Conservation (phyloP, 2,797 vertebrate genomes). For the Cossypha niveicapilla region DNA sequence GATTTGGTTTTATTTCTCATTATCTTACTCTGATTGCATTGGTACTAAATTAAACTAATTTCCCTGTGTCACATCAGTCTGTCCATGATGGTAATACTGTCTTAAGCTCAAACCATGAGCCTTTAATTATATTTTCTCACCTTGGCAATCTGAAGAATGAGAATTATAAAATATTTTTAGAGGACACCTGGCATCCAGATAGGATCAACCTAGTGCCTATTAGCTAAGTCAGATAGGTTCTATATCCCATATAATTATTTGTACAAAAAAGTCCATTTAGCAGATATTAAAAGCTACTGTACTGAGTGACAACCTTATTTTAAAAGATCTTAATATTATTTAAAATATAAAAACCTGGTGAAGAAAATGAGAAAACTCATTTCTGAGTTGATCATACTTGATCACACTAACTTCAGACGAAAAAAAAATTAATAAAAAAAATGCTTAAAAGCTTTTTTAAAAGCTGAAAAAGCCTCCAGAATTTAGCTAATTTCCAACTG, state of each 20-base stretch:
- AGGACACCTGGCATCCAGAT: neutral
- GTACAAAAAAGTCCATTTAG: neutral
- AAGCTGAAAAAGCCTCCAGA: neutral
- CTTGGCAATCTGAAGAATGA: neutral
- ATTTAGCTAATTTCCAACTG: neutral
- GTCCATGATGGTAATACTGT: neutral
- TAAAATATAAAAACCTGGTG: neutral
- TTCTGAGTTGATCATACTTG: neutral
- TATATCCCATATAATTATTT: neutral
- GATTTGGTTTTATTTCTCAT: neutral
- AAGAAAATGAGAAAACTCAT: neutral
- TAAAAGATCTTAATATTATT: neutral
- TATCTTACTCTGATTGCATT: neutral
- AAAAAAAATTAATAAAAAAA: neutral
- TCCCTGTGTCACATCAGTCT: neutral
- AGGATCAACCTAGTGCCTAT: neutral
- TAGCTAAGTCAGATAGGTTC: neutral
- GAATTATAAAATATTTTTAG: neutral
- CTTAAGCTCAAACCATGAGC: neutral
- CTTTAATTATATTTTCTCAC: neutral
- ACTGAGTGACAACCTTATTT: neutral
- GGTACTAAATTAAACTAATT: neutral
- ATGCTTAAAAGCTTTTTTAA: accelerated
- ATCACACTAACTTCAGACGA: neutral
- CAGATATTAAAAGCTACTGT: neutral